phyloP scores from a whole-genome alignment of 2,113 vertebrate species.

The Arenaria interpres region DNA sequence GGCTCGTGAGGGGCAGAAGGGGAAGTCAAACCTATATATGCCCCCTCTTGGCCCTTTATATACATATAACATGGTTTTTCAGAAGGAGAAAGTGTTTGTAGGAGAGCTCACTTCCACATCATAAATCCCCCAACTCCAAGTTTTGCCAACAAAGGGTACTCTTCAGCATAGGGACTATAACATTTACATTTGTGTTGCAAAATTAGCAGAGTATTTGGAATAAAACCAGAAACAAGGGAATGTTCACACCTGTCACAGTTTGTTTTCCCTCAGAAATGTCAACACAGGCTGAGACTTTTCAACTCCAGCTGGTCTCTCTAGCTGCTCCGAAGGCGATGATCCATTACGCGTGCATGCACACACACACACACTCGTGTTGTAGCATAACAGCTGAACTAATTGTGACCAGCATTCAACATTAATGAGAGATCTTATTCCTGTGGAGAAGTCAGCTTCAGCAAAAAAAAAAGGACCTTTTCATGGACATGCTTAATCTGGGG shows the following conservation, averaged over 20 bases:
- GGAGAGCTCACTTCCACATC: background rate
- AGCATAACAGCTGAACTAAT: slow-evolving; percentile 20
- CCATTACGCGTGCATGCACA: background rate
- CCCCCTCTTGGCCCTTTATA: background rate
- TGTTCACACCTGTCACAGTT: slow-evolving; percentile 56
- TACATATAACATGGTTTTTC: background rate
- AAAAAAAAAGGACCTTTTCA: background rate
- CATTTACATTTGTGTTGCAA: background rate
- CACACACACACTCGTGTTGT: background rate
- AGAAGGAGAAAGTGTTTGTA: background rate
- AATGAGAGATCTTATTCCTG: background rate
- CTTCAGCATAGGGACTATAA: background rate
- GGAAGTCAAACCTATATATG: background rate
- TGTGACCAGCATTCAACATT: background rate
- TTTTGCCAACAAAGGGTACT: background rate
- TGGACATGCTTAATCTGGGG: background rate
- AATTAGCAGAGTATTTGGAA: slow-evolving; percentile 33
- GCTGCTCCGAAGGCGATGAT: background rate
- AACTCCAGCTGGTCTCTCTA: slow-evolving; percentile 41
- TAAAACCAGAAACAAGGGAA: slow-evolving; percentile 17
- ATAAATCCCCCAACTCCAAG: background rate
- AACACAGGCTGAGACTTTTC: slow-evolving; percentile 49
- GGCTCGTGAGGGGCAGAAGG: background rate
- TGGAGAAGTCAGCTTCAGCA: background rate
- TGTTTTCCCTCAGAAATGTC: slow-evolving; percentile 58